A percentile compares a stretch with the other conserved stretches of the same genome.
Conservation (phyloP, 2,113 vertebrate species). For the Maccullochella peelii region DNA sequence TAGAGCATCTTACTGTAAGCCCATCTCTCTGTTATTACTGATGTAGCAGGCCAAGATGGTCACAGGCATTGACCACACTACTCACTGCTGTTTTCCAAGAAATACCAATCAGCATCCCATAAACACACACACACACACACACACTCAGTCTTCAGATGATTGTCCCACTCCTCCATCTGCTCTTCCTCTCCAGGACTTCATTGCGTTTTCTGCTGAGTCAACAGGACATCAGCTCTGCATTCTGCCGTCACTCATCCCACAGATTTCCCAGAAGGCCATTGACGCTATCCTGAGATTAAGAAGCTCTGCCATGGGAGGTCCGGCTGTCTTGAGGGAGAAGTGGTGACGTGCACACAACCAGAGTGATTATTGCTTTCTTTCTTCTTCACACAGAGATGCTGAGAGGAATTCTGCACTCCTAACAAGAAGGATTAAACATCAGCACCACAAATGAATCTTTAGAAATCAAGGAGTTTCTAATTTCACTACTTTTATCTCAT, state of each 20-base stretch:
- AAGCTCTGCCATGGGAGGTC: conserved; percentile 8
- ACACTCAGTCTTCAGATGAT: conserved; percentile 16
- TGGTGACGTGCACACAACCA: neutral
- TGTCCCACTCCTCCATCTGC: conserved; percentile 48
- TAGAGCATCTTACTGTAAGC: too few species aligned
- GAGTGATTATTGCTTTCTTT: conserved; percentile 20
- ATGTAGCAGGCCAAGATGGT: neutral
- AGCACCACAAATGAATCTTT: neutral
- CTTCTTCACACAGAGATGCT: neutral
- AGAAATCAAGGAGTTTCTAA: neutral
- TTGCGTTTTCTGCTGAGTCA: conserved; percentile 58
- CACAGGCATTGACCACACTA: too few species aligned
- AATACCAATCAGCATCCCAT: neutral
- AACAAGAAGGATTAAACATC: neutral
- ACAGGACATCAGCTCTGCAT: conserved; percentile 26
- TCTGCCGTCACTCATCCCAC: neutral
- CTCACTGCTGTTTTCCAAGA: too few species aligned
- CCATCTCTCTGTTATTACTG: neutral
- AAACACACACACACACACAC: conserved; percentile 15
- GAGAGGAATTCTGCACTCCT: neutral
- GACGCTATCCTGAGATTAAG: conserved; percentile 46
- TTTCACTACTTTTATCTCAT: neutral
- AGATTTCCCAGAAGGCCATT: conserved; percentile 71
- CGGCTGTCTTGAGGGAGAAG: neutral
- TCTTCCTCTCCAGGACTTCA: conserved; percentile 47